These are phyloP conservation scores for Phalacrocorax pelagicus DNA, from an alignment of 2,113 vertebrate genomes.

Conservation along the genomic window DNA sequence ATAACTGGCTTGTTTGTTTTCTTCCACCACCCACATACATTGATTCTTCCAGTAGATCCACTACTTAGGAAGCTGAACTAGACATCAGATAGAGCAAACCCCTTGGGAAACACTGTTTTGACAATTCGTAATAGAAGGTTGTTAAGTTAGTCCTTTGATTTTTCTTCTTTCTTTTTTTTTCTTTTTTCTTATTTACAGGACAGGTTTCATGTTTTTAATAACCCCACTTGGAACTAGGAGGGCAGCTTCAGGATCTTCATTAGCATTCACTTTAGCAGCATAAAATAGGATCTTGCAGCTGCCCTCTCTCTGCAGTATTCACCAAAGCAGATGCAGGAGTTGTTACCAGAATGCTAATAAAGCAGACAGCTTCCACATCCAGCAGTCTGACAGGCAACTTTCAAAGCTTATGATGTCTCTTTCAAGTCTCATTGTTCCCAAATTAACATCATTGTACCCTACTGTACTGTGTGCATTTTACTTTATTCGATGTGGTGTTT, in stretches of 20 bases:
- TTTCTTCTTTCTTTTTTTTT: not conserved
- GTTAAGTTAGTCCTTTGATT: not conserved
- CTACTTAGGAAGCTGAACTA: not conserved
- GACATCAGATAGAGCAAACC: not conserved
- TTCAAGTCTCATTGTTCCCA: not conserved
- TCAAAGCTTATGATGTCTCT: not conserved
- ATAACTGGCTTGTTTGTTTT: not conserved
- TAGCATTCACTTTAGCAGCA: not conserved
- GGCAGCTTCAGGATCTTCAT: not conserved
- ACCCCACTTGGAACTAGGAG: not conserved
- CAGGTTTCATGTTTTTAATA: not conserved
- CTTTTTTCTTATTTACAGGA: not conserved
- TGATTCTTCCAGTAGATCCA: not conserved
- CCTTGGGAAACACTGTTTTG: not conserved
- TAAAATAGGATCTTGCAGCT: not conserved
- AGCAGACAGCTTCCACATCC: not conserved
- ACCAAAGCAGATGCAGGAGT: not conserved
- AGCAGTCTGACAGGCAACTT: not conserved
- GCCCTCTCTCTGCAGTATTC: not conserved
- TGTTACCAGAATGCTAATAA: conserved; percentile 11
- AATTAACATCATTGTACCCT: not conserved
- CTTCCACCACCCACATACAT: not conserved
- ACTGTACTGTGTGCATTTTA: not conserved
- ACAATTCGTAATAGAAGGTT: not conserved
- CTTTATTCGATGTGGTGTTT: not conserved